These are phyloP conservation scores for Rhinatrema bivittatum DNA, from an alignment of 2,797 vertebrate species.

Conservation along the genomic window DNA sequence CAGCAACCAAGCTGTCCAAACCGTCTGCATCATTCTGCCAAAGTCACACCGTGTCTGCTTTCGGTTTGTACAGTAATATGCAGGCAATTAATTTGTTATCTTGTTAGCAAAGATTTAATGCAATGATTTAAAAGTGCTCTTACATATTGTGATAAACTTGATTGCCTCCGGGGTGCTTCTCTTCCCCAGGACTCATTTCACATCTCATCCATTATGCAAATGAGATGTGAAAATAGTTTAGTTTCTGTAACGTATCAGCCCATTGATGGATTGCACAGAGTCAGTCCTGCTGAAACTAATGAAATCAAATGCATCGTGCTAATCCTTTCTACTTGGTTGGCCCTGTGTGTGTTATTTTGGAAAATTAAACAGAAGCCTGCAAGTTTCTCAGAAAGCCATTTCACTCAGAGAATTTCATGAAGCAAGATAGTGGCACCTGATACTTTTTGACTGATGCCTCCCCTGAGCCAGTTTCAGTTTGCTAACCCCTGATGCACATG, in stretches of 20 bases:
- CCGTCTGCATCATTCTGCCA: too few species aligned
- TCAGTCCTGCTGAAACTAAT: constrained; percentile 51
- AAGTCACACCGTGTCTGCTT: too few species aligned
- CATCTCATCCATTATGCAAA: constrained; percentile 67
- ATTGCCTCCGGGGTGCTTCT: constrained; percentile 47
- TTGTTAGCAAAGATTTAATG: constrained; percentile 63
- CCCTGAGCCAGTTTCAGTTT: too few species aligned
- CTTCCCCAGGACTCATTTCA: constrained; percentile 50
- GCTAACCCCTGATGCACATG: too few species aligned
- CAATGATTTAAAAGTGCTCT: constrained; percentile 54
- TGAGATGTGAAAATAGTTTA: constrained; percentile 61
- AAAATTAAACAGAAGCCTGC: too few species aligned
- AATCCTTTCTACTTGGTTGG: constrained; percentile 48
- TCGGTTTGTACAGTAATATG: constrained; percentile 44
- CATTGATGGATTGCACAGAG: constrained; percentile 54
- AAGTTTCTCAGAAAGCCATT: too few species aligned
- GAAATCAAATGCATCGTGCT: constrained; percentile 55
- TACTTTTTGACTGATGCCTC: too few species aligned
- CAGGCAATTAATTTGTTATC: constrained; percentile 60
- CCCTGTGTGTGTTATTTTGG: constrained; percentile 13
- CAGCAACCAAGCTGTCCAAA: constrained; percentile 10
- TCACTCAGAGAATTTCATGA: too few species aligned
- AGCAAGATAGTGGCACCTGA: too few species aligned
- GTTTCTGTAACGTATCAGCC: constrained; percentile 50
- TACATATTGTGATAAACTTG: constrained; percentile 63